Evolutionary conservation across 2,797 vertebrate genomes (phyloP), one percentile per base, ranked within the genome.

Genomic region (Pseudomugil gertrudae): DNA sequence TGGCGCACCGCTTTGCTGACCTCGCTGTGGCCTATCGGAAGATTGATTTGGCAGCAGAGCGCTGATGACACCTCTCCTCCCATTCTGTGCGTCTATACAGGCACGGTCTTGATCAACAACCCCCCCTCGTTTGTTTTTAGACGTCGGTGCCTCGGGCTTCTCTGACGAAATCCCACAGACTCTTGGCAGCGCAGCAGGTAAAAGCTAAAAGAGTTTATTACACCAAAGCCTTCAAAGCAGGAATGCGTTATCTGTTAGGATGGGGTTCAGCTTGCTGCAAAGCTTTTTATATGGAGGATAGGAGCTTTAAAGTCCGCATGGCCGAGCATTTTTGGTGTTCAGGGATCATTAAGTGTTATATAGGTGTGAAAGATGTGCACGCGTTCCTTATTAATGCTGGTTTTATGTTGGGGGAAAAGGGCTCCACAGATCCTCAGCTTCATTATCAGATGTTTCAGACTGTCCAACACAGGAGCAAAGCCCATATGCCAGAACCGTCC

Each of bases 151-250:
- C 88, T 85, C 73, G 15, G 86, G 88, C 84, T 53, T 78, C 60
- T 74, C 84, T 87, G 86, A 87, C 80, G 84, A 81, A 89, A 87
- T 72, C 86, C 78, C 68, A 66, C 79, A 75, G 84, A 79, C 65
- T 75, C 79, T 72, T 69, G 68, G 83, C 81, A 71, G 84, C 67
- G 57, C 79, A 57, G 78, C 80, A 10, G 61, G 54, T 52, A 71
- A 77, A 63, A 76, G 80, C 59, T 63, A 75, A 55, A 66, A n/a
- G 72, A 65, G 70, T 74, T 75, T 81, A 79, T 79, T 76, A 69
- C 84, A 47, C 64, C 76, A 35, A 30, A 47, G 76, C 50, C 27
- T 80, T 80, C 80, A 84, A 78, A 86, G 78, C 81, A 59, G 63
- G 74, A 76, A 86, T 80, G 78, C 21, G 57, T 72, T 76, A 72